A percentile compares a stretch with the other conserved stretches of the same genome.
phyloP scores from a whole-genome alignment of 1,140 invertebrate genomes.

The Aradophagus sp. region DNA sequence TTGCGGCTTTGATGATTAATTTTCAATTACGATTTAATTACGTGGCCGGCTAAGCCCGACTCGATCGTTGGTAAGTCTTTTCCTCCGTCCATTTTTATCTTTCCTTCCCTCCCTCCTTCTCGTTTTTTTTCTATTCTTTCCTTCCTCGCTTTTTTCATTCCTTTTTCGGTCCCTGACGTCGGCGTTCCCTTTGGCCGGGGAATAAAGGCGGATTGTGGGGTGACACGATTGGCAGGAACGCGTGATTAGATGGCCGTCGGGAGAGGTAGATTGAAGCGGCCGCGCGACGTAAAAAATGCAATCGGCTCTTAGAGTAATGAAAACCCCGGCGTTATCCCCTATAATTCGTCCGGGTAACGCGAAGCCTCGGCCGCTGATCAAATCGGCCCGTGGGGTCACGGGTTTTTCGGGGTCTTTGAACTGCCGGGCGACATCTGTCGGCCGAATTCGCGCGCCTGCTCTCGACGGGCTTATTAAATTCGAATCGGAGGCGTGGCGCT shows the following conservation, averaged over 20 bases:
- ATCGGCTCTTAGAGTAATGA: constrained; percentile 76
- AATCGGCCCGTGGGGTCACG: constrained; percentile 47
- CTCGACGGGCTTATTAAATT: constrained; percentile 24
- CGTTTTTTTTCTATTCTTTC: constrained; percentile 21
- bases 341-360: constrained; percentile 61
- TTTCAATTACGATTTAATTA: constrained; percentile 72
- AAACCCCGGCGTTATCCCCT: constrained; percentile 61
- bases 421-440: constrained; percentile 53
- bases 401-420: constrained; percentile 53
- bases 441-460: constrained; percentile 31
- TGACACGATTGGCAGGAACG: constrained; percentile 66
- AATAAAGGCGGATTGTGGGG: constrained; percentile 58
- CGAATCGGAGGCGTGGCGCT: constrained; percentile 25
- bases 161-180: constrained; percentile 38
- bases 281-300: constrained; percentile 73
- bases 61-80: constrained; percentile 5
- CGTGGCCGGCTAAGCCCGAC: constrained; percentile 48
- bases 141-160: constrained; percentile 4
- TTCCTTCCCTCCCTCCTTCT: background rate
- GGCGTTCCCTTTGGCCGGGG: constrained; percentile 55
- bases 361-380: constrained; percentile 39
- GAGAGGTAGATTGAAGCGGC: constrained; percentile 56
- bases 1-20: constrained; percentile 70
- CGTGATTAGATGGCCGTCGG: constrained; percentile 67
- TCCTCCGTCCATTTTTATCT: too few relatives aligned